phyloP scores from a whole-genome alignment of 2,888 invertebrate species.

The Pollenia amentaria region DNA sequence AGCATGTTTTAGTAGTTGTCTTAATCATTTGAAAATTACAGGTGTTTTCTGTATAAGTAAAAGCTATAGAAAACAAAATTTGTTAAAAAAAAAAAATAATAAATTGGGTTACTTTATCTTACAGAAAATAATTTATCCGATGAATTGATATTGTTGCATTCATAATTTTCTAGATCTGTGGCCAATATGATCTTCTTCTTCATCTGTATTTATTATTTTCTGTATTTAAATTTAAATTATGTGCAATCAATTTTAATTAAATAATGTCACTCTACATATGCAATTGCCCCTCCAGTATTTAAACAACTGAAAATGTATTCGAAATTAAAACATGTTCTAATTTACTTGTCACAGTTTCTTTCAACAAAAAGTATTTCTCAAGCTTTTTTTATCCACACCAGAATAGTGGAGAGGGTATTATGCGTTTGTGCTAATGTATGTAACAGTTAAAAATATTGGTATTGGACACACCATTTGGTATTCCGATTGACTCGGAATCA shows the following conservation, averaged over 20 bases:
- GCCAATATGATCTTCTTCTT: background rate
- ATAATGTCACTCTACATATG: slow-evolving; percentile 6
- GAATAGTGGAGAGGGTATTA: too few relatives aligned
- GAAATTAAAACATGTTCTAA: slow-evolving; percentile 46
- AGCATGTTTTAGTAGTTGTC: slow-evolving; percentile 25
- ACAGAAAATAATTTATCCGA: background rate
- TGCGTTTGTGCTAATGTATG: too few relatives aligned
- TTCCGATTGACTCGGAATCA: too few relatives aligned
- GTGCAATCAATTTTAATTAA: slow-evolving; percentile 31
- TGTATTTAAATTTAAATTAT: background rate
- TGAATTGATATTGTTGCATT: background rate
- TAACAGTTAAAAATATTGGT: too few relatives aligned
- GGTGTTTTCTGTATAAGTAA: slow-evolving; percentile 16
- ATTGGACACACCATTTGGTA: too few relatives aligned
- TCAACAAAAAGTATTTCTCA: background rate
- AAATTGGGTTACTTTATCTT: slow-evolving; percentile 8
- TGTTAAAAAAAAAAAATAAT: slow-evolving; percentile 5
- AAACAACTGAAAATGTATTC: slow-evolving; percentile 13
- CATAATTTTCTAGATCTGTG: background rate
- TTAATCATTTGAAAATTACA: slow-evolving; percentile 36
- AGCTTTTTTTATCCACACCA: too few relatives aligned
- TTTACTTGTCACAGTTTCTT: slow-evolving; percentile 44
- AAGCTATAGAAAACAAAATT: slow-evolving; percentile 4
- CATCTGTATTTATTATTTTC: background rate
- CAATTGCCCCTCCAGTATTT: slow-evolving; percentile 8